Conservation (phyloP, 2,113 vertebrate genomes). For the Lampris megalopsis region DNA sequence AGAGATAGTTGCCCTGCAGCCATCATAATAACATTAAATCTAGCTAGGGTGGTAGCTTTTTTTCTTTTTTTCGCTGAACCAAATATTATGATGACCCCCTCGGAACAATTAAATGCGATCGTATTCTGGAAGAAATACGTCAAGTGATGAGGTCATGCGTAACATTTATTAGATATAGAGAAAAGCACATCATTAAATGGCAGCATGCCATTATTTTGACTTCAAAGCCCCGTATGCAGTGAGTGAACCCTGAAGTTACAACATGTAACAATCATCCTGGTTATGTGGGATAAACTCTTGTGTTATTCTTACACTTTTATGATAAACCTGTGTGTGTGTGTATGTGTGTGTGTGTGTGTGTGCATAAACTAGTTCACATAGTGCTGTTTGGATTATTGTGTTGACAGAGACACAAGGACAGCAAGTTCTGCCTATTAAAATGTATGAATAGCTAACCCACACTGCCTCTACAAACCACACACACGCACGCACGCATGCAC, state of each 20-base stretch:
- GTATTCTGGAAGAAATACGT: not conserved
- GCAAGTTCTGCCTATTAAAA: no score
- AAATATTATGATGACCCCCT: constrained; percentile 23
- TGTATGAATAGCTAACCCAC: no score
- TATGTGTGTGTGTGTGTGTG: not conserved
- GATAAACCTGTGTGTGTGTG: no score
- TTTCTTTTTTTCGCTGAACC: constrained; percentile 2
- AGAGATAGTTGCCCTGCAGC: constrained; percentile 46
- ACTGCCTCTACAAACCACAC: no score
- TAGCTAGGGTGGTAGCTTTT: constrained; percentile 28
- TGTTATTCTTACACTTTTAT: no score
- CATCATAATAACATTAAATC: constrained; percentile 44
- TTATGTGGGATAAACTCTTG: no score
- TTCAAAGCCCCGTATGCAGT: not conserved
- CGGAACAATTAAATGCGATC: constrained; percentile 8
- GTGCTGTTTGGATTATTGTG: not conserved
- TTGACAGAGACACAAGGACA: not conserved
- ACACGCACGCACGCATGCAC: no score
- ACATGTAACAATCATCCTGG: no score
- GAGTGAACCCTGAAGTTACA: not conserved
- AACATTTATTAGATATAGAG: not conserved
- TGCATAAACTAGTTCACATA: not conserved
- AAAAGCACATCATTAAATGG: not conserved
- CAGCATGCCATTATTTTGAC: not conserved
- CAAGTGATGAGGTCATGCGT: constrained; percentile 3